Evolutionary conservation across 2,888 invertebrate genomes (phyloP), one percentile per base, ranked within the genome.

Genomic region (Synergus gifuensis): DNA sequence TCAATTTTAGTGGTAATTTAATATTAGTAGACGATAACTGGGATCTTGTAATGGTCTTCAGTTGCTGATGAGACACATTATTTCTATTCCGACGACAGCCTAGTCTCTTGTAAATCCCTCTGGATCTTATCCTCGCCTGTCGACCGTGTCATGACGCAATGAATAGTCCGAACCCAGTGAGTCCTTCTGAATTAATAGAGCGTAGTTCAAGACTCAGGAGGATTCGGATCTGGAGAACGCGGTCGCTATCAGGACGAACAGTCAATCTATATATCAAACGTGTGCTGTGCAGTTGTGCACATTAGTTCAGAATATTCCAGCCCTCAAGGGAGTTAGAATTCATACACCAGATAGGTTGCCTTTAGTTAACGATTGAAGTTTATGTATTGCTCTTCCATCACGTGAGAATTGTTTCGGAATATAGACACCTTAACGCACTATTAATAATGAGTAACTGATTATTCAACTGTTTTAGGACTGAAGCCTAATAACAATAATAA

Each of bases 101-200:
- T 80, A 62, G 81, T 82, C 77, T 76, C 76, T 77, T 79, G 79
- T 54, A 58, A 73, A 82, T 84, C 85, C 84, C 85, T 12, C 42
- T 60, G 84, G 86, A 85, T 81, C 85, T 85, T 78, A 81, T 82
- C 78, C 81, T 83, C 83, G 83, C 83, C 81, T 84, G 82, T 86
- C 84, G 84, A 81, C 80, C 85, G 82, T 85, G 84, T 86, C 85
- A 85, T 83, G 84, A 81, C 77, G 79, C 83, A 83, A 84, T 84
- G 83, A 84, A 86, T 86, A 86, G 84, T 81, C 79, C 83, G 84
- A 81, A 82, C 84, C 81, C 80, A 81, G 80, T 82, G 85, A 83
- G 83, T 84, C 85, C 85, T 83, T 82, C 80, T 83, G 83, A 85
- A 87, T 87, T 87, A 87, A 87, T 86, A 86, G 86, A 86, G 85